These are phyloP conservation scores for Sceloporus tristichus DNA, from an alignment of 2,113 vertebrate species.

Conservation along the genomic window DNA sequence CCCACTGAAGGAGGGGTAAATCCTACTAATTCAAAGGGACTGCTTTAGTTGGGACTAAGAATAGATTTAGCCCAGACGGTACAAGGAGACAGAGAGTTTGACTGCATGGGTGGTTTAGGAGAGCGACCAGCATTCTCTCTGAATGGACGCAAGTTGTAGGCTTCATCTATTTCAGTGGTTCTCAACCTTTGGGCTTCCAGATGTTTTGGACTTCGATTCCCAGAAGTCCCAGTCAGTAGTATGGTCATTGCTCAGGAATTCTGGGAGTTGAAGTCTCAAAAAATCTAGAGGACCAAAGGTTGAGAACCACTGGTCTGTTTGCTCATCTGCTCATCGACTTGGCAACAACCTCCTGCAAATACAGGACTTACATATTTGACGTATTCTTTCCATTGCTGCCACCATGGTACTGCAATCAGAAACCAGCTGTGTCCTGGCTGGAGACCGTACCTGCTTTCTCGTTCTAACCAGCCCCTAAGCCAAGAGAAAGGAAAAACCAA, in stretches of 20 bases:
- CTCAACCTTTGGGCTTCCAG: too few species aligned
- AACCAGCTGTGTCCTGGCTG: constrained; percentile 96
- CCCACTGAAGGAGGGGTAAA: too few species aligned
- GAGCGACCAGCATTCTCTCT: constrained; percentile 29
- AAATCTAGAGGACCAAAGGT: too few species aligned
- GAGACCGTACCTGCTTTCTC: constrained; percentile 95
- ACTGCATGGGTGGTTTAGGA: constrained; percentile 32
- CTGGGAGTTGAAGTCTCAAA: too few species aligned
- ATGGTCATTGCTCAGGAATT: too few species aligned
- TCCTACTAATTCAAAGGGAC: too few species aligned
- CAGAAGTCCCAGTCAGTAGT: too few species aligned
- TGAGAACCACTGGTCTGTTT: neutral
- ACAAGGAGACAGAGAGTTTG: neutral
- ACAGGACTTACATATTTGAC: constrained; percentile 94
- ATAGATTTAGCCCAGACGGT: too few species aligned
- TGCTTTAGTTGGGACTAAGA: too few species aligned
- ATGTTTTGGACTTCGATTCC: too few species aligned
- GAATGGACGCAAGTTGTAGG: neutral
- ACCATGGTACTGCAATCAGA: constrained; percentile 98
- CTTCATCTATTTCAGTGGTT: constrained; percentile 10
- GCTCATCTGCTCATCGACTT: constrained; percentile 34
- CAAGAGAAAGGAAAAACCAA: neutral
- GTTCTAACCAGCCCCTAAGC: constrained; percentile 93
- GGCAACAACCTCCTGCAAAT: neutral
- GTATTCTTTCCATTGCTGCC: constrained; percentile 98